Evolutionary conservation across 2,113 vertebrate species (phyloP), one percentile per base, ranked within the genome.

Genomic region (Shinisaurus crocodilurus): DNA sequence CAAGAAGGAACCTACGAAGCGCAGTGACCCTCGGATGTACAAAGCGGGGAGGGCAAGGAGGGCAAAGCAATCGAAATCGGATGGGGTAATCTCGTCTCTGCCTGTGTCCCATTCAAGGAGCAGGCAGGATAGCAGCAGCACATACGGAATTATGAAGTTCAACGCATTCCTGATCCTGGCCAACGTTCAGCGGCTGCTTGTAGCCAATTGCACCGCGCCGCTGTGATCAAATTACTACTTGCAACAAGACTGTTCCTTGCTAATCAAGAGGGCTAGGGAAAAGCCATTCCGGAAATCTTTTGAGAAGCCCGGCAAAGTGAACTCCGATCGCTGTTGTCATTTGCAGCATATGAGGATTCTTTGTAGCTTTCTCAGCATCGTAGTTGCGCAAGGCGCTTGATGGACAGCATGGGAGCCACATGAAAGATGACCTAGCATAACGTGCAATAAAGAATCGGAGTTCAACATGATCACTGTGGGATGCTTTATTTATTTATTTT

Each of bases 231-330:
- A 34, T 9, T 69, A 23, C 0, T 0, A 37, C 15, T 0, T 16
- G 40, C n/a, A 1, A 0, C n/a, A 1, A 0, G 27, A 32, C 81
- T 48, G 27, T 70, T 74, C 79, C 18, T 90, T 67, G 50, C 89
- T 95, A 10, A 1, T 23, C 89, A 89, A 80, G 16, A 48, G 67
- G 29, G 12, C 1, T 1, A 12, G 7, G 69, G 75, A 88, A 54
- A 90, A 91, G 79, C 27, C 29, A 65, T 50, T n/a, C 13, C 65
- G 90, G 89, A 90, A 89, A 79, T 70, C 65, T 80, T 91, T 60
- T 27, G 50, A 84, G 81, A 57, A 67, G 20, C 67, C 69, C 25
- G 15, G 5, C 50, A 34, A 45, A 88, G 87, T 54, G 82, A 6
- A 83, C 50, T 25, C 7, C 50, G 23, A 37, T 13, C 23, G 2